Evolutionary conservation across 2,888 invertebrate species (phyloP).

Genomic region (Lithophane leautieri): DNA sequence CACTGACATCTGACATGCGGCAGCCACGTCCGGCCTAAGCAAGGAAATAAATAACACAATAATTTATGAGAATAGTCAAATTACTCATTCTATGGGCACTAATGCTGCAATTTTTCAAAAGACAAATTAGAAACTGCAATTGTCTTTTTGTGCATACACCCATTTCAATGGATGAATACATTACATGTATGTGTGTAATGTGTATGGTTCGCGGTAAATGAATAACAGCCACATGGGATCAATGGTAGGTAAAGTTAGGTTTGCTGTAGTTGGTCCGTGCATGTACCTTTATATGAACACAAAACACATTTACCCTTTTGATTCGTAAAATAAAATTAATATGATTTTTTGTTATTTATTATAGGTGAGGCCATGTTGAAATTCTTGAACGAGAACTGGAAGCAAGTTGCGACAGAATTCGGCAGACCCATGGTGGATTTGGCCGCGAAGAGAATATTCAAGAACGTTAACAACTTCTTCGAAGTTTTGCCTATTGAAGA

Average conservation of each 20-base stretch:
- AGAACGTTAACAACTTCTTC: constrained; percentile 74
- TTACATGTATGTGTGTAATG: too few relatives aligned
- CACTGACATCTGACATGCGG: too few relatives aligned
- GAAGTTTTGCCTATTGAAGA: constrained; percentile 74
- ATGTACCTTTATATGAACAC: too few relatives aligned
- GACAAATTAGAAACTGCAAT: too few relatives aligned
- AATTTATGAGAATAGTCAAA: too few relatives aligned
- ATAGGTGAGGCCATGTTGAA: constrained; percentile 79
- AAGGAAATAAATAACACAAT: too few relatives aligned
- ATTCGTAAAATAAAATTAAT: not conserved
- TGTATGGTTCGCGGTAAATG: not conserved
- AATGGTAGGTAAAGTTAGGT: not conserved
- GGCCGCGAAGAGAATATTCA: constrained; percentile 74
- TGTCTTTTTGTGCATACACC: too few relatives aligned
- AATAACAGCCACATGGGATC: not conserved
- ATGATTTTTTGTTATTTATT: constrained; percentile 36
- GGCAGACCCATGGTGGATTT: constrained; percentile 79
- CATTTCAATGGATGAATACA: too few relatives aligned
- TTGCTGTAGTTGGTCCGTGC: not conserved
- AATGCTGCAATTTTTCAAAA: too few relatives aligned
- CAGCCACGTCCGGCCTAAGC: too few relatives aligned
- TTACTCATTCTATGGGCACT: too few relatives aligned
- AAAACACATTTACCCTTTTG: not conserved
- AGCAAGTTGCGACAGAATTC: constrained; percentile 78
- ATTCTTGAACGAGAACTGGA: constrained; percentile 84